These are phyloP conservation scores for Phocoena phocoena DNA, from an alignment of 2,113 vertebrate genomes.

Conservation along the genomic window DNA sequence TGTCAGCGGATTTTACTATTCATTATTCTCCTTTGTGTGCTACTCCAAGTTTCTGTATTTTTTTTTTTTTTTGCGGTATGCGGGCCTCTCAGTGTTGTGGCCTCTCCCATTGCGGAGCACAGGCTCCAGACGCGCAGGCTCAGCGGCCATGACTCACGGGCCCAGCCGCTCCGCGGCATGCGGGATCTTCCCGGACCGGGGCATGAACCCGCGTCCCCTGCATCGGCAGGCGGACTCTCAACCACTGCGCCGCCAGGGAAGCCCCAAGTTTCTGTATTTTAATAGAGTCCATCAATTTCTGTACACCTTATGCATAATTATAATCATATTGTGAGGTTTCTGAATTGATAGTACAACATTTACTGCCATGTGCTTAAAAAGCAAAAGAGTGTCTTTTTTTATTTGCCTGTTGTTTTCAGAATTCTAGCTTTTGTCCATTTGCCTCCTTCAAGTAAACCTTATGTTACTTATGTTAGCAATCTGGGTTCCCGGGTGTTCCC, in stretches of 20 bases:
- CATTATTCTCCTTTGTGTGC: conserved; percentile 43
- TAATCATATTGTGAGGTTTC: background rate
- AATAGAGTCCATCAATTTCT: background rate
- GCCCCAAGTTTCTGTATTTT: background rate
- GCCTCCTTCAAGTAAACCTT: background rate
- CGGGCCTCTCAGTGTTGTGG: too few species aligned
- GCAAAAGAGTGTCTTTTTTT: background rate
- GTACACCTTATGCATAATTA: background rate
- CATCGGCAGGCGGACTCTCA: too few species aligned
- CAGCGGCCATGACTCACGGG: too few species aligned
- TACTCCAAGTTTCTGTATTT: conserved; percentile 15
- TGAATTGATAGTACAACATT: background rate
- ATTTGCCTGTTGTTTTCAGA: background rate
- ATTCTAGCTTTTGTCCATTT: conserved; percentile 38
- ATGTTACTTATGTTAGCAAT: background rate
- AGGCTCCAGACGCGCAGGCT: too few species aligned
- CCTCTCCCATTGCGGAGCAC: too few species aligned
- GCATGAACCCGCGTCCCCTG: too few species aligned
- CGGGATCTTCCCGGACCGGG: too few species aligned
- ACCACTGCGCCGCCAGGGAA: too few species aligned
- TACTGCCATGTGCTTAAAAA: conserved; percentile 22
- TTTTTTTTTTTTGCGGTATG: background rate
- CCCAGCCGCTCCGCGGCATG: too few species aligned
- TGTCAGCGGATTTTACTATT: conserved; percentile 48
- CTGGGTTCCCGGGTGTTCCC: background rate